Percentiles rank a stretch among this genome's conserved stretches.
Conservation (phyloP, 2,888 invertebrate genomes). For the Drosophila tanythrix region DNA sequence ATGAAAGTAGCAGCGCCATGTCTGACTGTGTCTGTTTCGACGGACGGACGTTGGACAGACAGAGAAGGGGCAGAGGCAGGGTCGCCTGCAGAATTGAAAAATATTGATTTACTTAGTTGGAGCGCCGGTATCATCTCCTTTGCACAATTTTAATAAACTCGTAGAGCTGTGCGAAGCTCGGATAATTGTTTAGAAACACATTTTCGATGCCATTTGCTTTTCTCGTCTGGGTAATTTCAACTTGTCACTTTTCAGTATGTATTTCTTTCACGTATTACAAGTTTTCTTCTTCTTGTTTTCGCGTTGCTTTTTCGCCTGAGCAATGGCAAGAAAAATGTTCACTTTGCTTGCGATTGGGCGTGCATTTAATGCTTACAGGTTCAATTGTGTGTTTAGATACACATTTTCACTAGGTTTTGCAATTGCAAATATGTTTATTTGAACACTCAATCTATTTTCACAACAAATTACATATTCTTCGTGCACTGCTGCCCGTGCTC, state of each 20-base stretch:
- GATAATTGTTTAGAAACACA: background rate
- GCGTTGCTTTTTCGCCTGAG: constrained; percentile 59
- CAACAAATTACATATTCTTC: constrained; percentile 77
- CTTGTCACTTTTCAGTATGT: constrained; percentile 66
- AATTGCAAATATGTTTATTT: constrained; percentile 46
- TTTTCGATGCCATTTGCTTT: constrained; percentile 13
- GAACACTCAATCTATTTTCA: constrained; percentile 64
- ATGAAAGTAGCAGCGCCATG: constrained; percentile 41
- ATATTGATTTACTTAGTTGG: constrained; percentile 72
- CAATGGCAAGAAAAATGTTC: constrained; percentile 48
- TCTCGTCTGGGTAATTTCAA: constrained; percentile 20
- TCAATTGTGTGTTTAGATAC: constrained; percentile 20
- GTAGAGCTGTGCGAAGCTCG: background rate
- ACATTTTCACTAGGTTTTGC: constrained; percentile 39
- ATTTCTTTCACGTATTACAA: constrained; percentile 76
- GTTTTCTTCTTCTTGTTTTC: constrained; percentile 74
- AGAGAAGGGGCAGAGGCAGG: constrained; percentile 22
- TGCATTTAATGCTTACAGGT: constrained; percentile 45
- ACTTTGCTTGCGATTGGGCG: background rate
- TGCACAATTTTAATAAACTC: constrained; percentile 3
- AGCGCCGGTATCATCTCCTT: constrained; percentile 50
- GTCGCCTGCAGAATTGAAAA: constrained; percentile 29
- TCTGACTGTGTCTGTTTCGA: constrained; percentile 32
- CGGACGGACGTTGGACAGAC: constrained; percentile 11
- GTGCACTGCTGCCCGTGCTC: constrained; percentile 60